phyloP scores from a whole-genome alignment of 64 coral and sea anemone genomes.

The Dendrophyllia cribrosa region DNA sequence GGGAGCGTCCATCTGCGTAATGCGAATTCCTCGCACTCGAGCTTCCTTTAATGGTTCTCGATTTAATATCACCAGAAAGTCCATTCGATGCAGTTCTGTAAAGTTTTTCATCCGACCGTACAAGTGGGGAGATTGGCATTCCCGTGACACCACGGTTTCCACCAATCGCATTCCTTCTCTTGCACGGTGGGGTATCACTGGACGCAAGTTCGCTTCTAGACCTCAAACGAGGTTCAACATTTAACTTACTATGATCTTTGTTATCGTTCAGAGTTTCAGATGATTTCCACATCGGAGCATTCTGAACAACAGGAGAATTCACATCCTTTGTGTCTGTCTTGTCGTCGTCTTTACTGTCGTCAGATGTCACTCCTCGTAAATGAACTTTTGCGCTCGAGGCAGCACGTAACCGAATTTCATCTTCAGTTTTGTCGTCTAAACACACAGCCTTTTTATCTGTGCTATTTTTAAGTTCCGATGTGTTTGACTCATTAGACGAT shows the following conservation, averaged over 20 bases:
- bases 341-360: not conserved
- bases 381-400: not conserved
- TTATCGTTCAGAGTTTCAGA: not conserved
- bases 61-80: not conserved
- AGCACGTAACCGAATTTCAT: not conserved
- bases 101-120: constrained; percentile 8
- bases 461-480: not conserved
- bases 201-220: constrained; percentile 33
- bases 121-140: constrained; percentile 23
- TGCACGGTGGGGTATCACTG: constrained; percentile 7
- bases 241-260: not conserved
- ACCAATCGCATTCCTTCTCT: constrained; percentile 29
- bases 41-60: not conserved
- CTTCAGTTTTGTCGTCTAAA: not conserved
- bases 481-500: constrained; percentile 36
- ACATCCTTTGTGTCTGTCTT: not conserved
- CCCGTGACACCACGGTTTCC: not conserved
- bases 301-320: not conserved
- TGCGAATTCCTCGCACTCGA: constrained; percentile 15
- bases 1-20: not conserved
- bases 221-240: not conserved
- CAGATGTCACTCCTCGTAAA: not conserved
- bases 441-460: not conserved
- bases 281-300: constrained; percentile 6
- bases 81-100: not conserved